Evolutionary conservation across 2,113 vertebrate genomes (phyloP), one percentile per base, ranked within the genome.

Genomic region (Brachyhypopomus occidentalis): DNA sequence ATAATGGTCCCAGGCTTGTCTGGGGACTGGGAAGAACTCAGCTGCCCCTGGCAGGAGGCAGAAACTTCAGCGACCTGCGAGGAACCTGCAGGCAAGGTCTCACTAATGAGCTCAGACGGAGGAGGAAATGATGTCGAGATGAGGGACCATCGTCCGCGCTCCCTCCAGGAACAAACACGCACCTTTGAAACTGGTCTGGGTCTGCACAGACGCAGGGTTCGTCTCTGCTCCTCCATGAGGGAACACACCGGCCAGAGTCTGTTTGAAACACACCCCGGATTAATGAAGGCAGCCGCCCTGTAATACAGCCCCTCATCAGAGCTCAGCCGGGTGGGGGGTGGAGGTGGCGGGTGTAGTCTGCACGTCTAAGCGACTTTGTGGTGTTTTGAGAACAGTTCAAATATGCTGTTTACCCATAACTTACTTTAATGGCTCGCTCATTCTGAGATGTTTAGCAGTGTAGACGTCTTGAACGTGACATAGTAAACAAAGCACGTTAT

Each of bases 41-140:
- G 80, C 25, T 62, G 71, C 66, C 66, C 55, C 41, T 52, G 55
- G 48, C 75, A 20, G 52, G 22, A 66, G 25, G 55, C n/a, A 41
- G 77, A 81, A 87, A 86, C 87, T 89, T 89, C 81, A 66, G 88
- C 80, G 89, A 73, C 84, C 84, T 81, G 77, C 36, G 81, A 88
- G 83, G 62, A 89, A 85, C 89, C 88, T 88, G 84, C 84, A 84
- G 78, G 78, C 78, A 92, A 93, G 91, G 86, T 90, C 86, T 88
- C 82, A 86, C 90, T 92, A 94, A 94, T 92, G 88, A 91, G 90
- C 85, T 84, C 77, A 80, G 84, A 75, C 59, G 89, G 88, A 77
- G 84, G 86, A 85, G 82, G 86, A 91, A 91, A 92, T 88, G 23
- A 86, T 91, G 90, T 90, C 83, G 80, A 86, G 79, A 82, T 67